Conservation (phyloP, 2,113 vertebrate species). For the Haplochromis vanheusdeni region DNA sequence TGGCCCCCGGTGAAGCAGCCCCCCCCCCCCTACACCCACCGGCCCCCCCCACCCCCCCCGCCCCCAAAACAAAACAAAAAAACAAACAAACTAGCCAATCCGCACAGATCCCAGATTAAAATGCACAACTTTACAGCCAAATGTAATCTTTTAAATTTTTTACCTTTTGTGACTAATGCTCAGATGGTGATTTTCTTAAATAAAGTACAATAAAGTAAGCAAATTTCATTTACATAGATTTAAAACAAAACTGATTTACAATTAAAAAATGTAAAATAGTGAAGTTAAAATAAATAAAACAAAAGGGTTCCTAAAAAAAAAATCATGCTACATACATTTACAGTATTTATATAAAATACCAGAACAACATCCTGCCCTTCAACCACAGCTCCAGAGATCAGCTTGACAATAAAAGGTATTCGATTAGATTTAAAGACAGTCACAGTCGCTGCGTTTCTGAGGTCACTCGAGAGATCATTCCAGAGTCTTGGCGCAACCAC, state of each 20-base stretch:
- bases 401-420: neutral
- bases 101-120: neutral
- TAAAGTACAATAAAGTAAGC: neutral
- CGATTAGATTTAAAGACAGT: neutral
- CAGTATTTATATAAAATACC: neutral
- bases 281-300: neutral
- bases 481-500: neutral
- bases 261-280: neutral
- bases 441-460: neutral
- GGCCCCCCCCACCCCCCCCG: too few species aligned
- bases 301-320: neutral
- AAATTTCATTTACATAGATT: neutral
- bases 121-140: neutral
- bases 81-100: neutral
- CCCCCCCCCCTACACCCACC: too few species aligned
- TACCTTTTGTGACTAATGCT: neutral
- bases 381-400: neutral
- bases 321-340: neutral
- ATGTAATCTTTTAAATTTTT: accelerated
- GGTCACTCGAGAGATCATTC: neutral
- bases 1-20: too few species aligned
- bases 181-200: neutral
- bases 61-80: too few species aligned
- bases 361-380: neutral
- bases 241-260: neutral